These are phyloP conservation scores for Zootermopsis nevadensis DNA, from an alignment of 2,888 invertebrate genomes.

Conservation along the genomic window DNA sequence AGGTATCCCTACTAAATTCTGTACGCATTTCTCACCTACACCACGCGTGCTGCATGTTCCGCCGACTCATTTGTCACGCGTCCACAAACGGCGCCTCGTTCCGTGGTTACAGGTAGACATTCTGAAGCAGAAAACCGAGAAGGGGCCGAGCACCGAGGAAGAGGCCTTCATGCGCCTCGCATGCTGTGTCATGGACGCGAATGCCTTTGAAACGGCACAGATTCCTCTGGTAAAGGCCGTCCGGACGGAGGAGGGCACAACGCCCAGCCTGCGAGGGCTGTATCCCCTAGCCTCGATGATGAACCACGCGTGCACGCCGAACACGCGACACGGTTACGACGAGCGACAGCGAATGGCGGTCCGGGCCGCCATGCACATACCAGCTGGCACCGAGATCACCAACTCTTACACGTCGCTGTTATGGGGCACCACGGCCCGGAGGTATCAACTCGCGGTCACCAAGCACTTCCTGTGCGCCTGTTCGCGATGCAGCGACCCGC, in stretches of 20 bases:
- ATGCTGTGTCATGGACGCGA: conserved; percentile 74
- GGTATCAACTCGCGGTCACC: conserved; percentile 71
- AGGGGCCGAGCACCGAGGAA: conserved; percentile 68
- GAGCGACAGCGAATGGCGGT: conserved; percentile 68
- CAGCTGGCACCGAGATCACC: conserved; percentile 72
- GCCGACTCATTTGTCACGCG: too few species aligned
- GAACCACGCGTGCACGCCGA: conserved; percentile 78
- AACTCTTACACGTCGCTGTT: conserved; percentile 74
- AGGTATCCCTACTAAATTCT: too few species aligned
- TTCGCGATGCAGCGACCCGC: conserved; percentile 73
- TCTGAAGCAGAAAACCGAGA: conserved; percentile 65
- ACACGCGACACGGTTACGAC: conserved; percentile 73
- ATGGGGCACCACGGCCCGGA: conserved; percentile 76
- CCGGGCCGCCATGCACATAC: conserved; percentile 70
- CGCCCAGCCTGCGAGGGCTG: conserved; percentile 69
- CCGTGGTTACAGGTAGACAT: conserved; percentile 61
- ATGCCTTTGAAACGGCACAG: conserved; percentile 72
- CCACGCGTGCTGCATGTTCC: too few species aligned
- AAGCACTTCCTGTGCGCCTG: conserved; percentile 78
- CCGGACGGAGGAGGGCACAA: neutral
- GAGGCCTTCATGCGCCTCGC: conserved; percentile 69
- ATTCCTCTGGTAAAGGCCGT: conserved; percentile 59
- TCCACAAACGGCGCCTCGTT: too few species aligned
- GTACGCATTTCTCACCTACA: too few species aligned
- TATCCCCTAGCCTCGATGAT: conserved; percentile 75